Base-by-base conservation (phyloP, 2,888 invertebrate species). In the Eupithecia vulgata region DNA sequence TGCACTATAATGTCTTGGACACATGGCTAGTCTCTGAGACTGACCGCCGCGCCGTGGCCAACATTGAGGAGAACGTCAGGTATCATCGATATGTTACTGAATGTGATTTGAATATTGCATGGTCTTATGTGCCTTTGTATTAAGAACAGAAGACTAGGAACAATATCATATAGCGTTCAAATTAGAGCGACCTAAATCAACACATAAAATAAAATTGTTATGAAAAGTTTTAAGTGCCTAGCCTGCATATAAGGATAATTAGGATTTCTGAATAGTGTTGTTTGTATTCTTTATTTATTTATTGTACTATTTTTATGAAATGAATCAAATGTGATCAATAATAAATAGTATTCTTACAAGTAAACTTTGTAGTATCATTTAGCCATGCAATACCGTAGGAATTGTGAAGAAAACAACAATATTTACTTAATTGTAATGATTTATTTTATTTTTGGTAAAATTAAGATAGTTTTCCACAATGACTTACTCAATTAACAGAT, bases 371-470 rank as follows among this genome's bases (percentile, higher is more conserved):
- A 0, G 64, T 37, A 37, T 64, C 10, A 64, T 64, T 64, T 37
- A n/a, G 10, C 10, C 1, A 30, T 30, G 13, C 17, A 30, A 61
- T n/a, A 4, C n/a, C 40, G 1, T 17, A n/a, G 15, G 48, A 48
- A 17, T 52, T 21, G 12, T 78, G 77, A 81, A 78, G 68, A 83
- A 74, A 78, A 67, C 65, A 21, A 68, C 68, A 73, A 52, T 69
- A 67, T 74, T 73, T 70, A 76, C 78, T 91, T 92, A 91, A 89
- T 88, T 87, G 85, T 91, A 92, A 87, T 67, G 91, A 91, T 93
- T 93, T 93, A 93, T 92, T 90, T 91, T 89, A 91, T 93, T 94
- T 94, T 94, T 94, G 94, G 94, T 93, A 93, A 92, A n/a, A 92
- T 91, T 91, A 92, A 91, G 92, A 91, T 91, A 91, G 85, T 88